Conservation (phyloP, 2,888 invertebrate genomes). For the Dusona sp. region DNA sequence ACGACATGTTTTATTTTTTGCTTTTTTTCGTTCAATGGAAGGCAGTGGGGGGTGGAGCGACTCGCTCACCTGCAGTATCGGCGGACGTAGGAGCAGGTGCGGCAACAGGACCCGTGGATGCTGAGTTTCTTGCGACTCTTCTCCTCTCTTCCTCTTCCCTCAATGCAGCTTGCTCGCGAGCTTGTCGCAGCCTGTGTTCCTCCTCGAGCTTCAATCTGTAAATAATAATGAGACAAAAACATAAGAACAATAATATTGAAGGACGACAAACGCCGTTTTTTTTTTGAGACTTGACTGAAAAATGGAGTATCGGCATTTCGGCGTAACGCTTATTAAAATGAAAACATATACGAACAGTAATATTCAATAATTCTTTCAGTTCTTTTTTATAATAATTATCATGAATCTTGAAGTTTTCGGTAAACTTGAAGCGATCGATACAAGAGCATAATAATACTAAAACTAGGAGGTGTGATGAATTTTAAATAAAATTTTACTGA, state of each 20-base stretch:
- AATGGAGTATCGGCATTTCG: too few relatives aligned
- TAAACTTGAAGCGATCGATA: too few relatives aligned
- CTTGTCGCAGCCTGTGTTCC: slow-evolving; percentile 88
- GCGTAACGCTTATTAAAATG: too few relatives aligned
- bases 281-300: too few relatives aligned
- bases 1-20: slow-evolving; percentile 55
- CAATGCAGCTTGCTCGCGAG: slow-evolving; percentile 87
- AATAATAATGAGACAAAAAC: slow-evolving; percentile 25
- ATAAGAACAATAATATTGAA: background rate
- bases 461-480: too few relatives aligned
- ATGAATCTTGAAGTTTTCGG: too few relatives aligned
- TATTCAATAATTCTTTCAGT: too few relatives aligned
- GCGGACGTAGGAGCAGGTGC: slow-evolving; percentile 83
- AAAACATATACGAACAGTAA: too few relatives aligned
- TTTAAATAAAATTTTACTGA: too few relatives aligned
- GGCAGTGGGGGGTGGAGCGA: slow-evolving; percentile 84
- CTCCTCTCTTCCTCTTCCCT: slow-evolving; percentile 86
- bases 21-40: slow-evolving; percentile 81
- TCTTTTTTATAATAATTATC: too few relatives aligned
- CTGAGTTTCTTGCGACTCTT: slow-evolving; percentile 82
- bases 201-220: slow-evolving; percentile 89
- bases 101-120: slow-evolving; percentile 80
- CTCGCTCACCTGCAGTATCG: slow-evolving; percentile 84
- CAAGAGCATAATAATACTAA: too few relatives aligned
- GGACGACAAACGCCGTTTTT: background rate